Evolutionary conservation across 2,888 invertebrate genomes (phyloP), one percentile per base, ranked within the genome.

Genomic region (Polyommatus iphigenia): DNA sequence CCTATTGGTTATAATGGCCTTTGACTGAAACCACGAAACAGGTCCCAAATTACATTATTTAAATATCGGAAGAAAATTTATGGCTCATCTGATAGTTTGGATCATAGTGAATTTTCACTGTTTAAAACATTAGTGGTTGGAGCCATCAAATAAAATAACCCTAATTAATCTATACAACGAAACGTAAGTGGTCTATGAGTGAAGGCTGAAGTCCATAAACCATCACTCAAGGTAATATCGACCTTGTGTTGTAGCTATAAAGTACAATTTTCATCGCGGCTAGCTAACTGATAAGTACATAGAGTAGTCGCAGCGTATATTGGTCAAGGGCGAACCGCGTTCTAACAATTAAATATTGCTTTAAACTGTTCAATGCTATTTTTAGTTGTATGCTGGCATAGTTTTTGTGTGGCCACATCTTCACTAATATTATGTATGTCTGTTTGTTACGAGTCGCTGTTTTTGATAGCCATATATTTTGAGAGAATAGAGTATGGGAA

Each of bases 331-430:
- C 75, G 75, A 24, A 46, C 54, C 75, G 75, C 50, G 75, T 54
- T 75, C 75, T 54, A 75, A 75, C 75, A 29, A 75, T 75, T 29
- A 75, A 75, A 75, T 75, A 54, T 75, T 75, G 29, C 75, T 75
- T 54, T 24, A 75, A 75, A 75, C 75, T 50, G 24, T 75, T 54
- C 75, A 75, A 54, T 75, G 54, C 50, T 75, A 54, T 29, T 54
- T 73, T 75, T 75, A 75, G 75, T 46, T 20, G 24, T 36, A 32
- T n/a, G 7, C n/a, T 36, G 36, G 46, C n/a, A 20, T 41, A 73
- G 29, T 29, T 50, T 50, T 24, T 54, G 8, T 7, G 46, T 20
- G 24, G 18, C 32, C 8, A 75, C 50, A 46, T 54, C 50, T 29
- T 46, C 15, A 24, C 3, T 24, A 54, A 57, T n/a, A 20, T 59